Evolutionary conservation across 2,888 invertebrate species (phyloP).

Genomic region (Cephus sareptanus): DNA sequence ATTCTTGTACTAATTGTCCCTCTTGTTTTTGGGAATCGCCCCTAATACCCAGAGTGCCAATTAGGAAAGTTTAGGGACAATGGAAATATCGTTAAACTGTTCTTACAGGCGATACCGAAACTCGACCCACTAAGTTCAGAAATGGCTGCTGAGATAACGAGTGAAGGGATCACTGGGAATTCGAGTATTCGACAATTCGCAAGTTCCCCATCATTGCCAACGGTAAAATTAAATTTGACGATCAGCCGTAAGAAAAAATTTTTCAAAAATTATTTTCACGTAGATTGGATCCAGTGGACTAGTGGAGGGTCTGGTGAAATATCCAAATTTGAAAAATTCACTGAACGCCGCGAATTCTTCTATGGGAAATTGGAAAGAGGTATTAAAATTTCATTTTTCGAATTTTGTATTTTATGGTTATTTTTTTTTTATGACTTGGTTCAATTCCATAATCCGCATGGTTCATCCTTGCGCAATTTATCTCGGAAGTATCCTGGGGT

Average conservation of each 20-base stretch:
- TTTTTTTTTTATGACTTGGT: not conserved
- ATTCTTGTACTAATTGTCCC: conserved; percentile 1
- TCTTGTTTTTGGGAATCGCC: not conserved
- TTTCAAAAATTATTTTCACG: not conserved
- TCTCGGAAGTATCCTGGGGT: not conserved
- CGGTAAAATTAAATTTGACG: not conserved
- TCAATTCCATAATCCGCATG: not conserved
- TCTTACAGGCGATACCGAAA: not conserved
- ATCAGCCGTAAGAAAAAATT: no score
- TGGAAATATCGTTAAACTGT: conserved; percentile 7
- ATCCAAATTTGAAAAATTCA: not conserved
- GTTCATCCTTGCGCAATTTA: not conserved
- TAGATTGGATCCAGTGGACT: not conserved
- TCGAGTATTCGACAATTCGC: not conserved
- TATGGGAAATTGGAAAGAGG: not conserved
- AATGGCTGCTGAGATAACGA: not conserved
- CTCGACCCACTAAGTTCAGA: not conserved
- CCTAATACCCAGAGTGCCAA: conserved; percentile 12
- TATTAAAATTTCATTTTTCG: not conserved
- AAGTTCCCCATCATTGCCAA: not conserved
- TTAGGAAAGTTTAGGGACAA: conserved; percentile 24
- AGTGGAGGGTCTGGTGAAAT: not conserved
- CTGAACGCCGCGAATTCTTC: no score
- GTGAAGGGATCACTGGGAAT: not conserved
- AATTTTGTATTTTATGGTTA: not conserved